phyloP scores from a whole-genome alignment of 2,888 invertebrate species.

The Rhaphigaster nebulosa region DNA sequence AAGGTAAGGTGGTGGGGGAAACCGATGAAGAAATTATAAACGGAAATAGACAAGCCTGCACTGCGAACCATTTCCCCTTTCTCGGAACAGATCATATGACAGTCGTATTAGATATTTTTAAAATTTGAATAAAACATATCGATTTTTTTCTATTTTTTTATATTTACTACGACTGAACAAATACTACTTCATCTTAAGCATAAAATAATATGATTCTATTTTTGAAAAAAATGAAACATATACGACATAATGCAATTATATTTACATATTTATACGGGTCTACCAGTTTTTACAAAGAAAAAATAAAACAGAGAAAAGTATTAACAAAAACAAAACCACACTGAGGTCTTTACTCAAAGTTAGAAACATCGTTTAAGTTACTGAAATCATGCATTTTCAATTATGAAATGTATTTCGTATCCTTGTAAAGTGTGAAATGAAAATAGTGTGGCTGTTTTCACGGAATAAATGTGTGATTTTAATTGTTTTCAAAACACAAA shows the following conservation, averaged over 20 bases:
- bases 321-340: neutral
- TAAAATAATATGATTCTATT: neutral
- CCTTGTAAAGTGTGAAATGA: neutral
- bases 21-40: conserved; percentile 42
- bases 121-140: neutral
- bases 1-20: conserved; percentile 34
- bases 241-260: conserved; percentile 10
- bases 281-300: neutral
- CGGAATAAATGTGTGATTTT: neutral
- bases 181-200: neutral
- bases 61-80: conserved; percentile 37
- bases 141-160: neutral
- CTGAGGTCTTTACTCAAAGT: conserved; percentile 37
- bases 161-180: neutral
- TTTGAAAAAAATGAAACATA: neutral
- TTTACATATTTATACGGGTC: conserved; percentile 34
- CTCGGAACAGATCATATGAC: conserved; percentile 46
- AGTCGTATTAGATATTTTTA: neutral
- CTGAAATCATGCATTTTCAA: neutral
- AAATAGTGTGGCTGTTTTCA: neutral
- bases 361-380: neutral
- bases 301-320: neutral
- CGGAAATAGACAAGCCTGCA: conserved; percentile 51
- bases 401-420: neutral
- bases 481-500: neutral